Evolutionary conservation across 2,888 invertebrate species (phyloP).

Genomic region (Branchinecta sandiegonensis): DNA sequence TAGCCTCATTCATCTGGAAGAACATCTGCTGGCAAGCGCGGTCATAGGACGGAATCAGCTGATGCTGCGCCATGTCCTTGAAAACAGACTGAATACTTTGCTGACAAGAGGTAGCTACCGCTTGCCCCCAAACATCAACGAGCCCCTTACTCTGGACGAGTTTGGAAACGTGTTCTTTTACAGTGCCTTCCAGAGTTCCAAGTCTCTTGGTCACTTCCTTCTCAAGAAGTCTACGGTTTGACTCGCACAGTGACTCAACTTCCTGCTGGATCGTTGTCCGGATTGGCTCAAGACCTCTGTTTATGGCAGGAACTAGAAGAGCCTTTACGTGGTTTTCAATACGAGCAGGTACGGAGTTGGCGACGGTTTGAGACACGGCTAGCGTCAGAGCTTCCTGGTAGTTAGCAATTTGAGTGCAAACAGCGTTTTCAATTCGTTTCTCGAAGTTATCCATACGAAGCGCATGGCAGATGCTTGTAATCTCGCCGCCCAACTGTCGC

Average conservation of each 20-base stretch:
- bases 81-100: constrained; percentile 60
- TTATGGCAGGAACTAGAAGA: constrained; percentile 37
- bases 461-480: background rate
- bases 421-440: background rate
- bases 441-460: constrained; percentile 1
- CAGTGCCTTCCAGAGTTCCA: constrained; percentile 8
- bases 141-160: constrained; percentile 63
- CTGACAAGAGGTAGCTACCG: constrained; percentile 52
- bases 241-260: constrained; percentile 32
- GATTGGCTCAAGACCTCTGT: constrained; percentile 2
- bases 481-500: background rate
- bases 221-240: constrained; percentile 36
- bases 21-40: constrained; percentile 72
- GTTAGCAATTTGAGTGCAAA: constrained; percentile 10
- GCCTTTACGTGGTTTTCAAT: constrained; percentile 42
- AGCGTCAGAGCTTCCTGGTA: constrained; percentile 39
- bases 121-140: constrained; percentile 54
- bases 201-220: constrained; percentile 13
- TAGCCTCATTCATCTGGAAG: constrained; percentile 72
- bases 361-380: constrained; percentile 42
- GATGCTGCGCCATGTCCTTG: constrained; percentile 56
- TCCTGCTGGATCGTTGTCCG: constrained; percentile 21
- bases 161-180: constrained; percentile 53
- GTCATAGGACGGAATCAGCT: constrained; percentile 71
- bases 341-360: constrained; percentile 40